phyloP scores from a whole-genome alignment of 2,113 vertebrate genomes.

The western clawed frog (Xenopus tropicalis) region UCB_Xtro_10.0 CM004451.2:51095001-51095500 shows the following conservation, averaged over 20 bases:
- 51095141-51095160: no score
- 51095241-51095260: background rate
- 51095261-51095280: constrained; percentile 18
- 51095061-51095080: no score
- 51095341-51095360: constrained; percentile 10
- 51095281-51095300: constrained; percentile 26
- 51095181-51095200: no score
- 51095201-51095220: background rate
- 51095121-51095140: no score
- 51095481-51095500: no score
- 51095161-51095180: no score
- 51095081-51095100: no score
- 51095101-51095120: no score
- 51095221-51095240: no score
- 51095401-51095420: constrained; percentile 15
- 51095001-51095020: no score
- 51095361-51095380: constrained; percentile 21
- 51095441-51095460: background rate
- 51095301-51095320: constrained; percentile 15
- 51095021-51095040: no score
- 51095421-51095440: constrained; percentile 5
- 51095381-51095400: constrained; percentile 31
- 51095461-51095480: background rate
- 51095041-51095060: no score
- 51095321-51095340: constrained; percentile 13